Evolutionary conservation across 2,888 invertebrate species (phyloP).

Genomic region (Prosapia bicincta): DNA sequence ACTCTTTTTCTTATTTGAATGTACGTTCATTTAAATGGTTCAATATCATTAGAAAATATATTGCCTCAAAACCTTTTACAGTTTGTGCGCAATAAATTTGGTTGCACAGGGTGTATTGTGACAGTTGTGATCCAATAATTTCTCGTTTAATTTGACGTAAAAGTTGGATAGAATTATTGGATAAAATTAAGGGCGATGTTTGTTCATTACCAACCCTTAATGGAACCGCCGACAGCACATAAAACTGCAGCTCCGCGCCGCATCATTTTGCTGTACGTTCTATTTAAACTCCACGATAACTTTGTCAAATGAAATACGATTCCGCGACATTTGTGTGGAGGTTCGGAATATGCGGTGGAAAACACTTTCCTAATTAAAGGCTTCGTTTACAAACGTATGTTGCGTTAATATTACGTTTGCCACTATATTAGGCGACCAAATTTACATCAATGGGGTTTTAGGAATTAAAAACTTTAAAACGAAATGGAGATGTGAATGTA

Average conservation of each 20-base stretch:
- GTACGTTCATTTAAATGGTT: too few species aligned
- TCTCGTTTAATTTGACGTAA: background rate
- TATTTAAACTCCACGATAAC: background rate
- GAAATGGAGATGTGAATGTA: too few species aligned
- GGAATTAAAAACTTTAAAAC: too few species aligned
- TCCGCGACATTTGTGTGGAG: background rate
- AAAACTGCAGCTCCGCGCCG: background rate
- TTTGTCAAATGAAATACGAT: background rate
- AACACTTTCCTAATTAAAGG: too few species aligned
- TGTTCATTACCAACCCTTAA: conserved; percentile 2
- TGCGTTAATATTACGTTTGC: too few species aligned
- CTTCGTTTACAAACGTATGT: too few species aligned
- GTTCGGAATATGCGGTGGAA: background rate
- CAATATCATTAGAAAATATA: background rate
- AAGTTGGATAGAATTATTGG: conserved; percentile 2
- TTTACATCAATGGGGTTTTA: too few species aligned
- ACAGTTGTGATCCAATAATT: background rate
- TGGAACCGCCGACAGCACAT: background rate
- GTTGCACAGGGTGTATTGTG: background rate
- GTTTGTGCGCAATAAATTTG: background rate
- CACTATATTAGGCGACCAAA: too few species aligned
- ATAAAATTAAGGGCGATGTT: background rate
- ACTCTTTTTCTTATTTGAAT: too few species aligned
- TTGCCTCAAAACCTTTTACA: background rate
- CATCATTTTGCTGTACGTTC: background rate